Conservation (phyloP, 1,140 invertebrate genomes). For the Atta texana region DNA sequence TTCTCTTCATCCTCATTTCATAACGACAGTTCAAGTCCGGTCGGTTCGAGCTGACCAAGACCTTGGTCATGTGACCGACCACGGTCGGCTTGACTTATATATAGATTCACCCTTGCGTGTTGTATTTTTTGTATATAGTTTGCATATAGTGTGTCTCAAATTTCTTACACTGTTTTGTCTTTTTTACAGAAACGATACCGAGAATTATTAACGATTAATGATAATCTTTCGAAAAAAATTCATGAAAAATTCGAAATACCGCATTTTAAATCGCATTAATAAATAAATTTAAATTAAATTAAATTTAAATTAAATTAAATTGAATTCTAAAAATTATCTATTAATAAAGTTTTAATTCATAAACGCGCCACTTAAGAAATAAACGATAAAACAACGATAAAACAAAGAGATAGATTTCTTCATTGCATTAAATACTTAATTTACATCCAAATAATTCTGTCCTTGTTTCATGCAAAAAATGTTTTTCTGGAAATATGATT, state of each 20-base stretch:
- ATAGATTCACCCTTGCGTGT: conserved; percentile 20
- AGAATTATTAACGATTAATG: neutral
- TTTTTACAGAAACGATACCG: neutral
- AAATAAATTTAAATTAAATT: too few species aligned
- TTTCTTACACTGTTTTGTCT: neutral
- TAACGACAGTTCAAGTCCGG: conserved; percentile 42
- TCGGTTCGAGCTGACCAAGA: conserved; percentile 25
- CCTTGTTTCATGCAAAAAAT: neutral
- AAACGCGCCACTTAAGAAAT: neutral
- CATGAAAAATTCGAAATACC: too few species aligned
- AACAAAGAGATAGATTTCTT: neutral
- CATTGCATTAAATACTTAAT: neutral
- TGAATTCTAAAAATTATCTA: too few species aligned
- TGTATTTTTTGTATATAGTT: neutral
- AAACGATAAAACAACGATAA: neutral
- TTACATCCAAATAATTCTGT: conserved; percentile 19
- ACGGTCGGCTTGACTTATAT: conserved; percentile 15
- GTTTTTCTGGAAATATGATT: conserved; percentile 41
- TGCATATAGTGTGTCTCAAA: conserved; percentile 7
- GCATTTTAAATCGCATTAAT: too few species aligned
- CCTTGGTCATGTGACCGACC: too few species aligned
- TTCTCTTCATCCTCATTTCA: conserved; percentile 14
- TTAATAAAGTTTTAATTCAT: neutral
- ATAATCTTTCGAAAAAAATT: too few species aligned
- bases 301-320: too few species aligned